Conservation (phyloP, 2,113 vertebrate genomes). For the Phycodurus eques region DNA sequence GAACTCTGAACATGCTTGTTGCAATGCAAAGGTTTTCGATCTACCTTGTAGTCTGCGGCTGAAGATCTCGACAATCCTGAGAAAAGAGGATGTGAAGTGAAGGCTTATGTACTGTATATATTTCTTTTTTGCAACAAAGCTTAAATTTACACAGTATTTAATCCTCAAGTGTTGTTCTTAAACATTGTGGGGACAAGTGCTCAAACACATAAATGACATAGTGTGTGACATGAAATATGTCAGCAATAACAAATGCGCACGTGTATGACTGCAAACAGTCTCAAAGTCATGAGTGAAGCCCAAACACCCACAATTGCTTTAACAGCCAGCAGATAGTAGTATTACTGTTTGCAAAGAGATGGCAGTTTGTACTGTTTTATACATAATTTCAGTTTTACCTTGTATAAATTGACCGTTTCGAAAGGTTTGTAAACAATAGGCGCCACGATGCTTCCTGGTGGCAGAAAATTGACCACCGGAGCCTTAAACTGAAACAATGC, state of each 20-base stretch:
- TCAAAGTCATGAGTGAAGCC: background rate
- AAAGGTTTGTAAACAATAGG: background rate
- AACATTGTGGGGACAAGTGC: too few relatives aligned
- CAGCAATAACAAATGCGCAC: background rate
- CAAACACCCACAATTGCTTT: background rate
- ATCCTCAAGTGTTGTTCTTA: too few relatives aligned
- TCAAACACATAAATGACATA: too few relatives aligned
- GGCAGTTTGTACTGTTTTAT: background rate
- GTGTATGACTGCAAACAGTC: background rate
- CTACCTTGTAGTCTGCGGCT: constrained; percentile 91
- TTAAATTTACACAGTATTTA: too few relatives aligned
- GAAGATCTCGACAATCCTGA: constrained; percentile 98
- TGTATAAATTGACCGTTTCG: background rate
- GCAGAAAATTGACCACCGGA: too few relatives aligned
- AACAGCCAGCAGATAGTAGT: background rate
- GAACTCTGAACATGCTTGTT: background rate
- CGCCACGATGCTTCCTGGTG: too few relatives aligned
- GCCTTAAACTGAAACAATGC: too few relatives aligned
- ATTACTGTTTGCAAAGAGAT: background rate
- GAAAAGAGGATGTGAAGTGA: constrained; percentile 2
- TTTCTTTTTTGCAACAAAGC: background rate
- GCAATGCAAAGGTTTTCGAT: background rate
- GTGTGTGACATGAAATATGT: background rate
- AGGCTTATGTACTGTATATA: background rate
- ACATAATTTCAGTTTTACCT: background rate